phyloP scores from a whole-genome alignment of 1,140 invertebrate genomes.

The Trissolcus basalis region DNA sequence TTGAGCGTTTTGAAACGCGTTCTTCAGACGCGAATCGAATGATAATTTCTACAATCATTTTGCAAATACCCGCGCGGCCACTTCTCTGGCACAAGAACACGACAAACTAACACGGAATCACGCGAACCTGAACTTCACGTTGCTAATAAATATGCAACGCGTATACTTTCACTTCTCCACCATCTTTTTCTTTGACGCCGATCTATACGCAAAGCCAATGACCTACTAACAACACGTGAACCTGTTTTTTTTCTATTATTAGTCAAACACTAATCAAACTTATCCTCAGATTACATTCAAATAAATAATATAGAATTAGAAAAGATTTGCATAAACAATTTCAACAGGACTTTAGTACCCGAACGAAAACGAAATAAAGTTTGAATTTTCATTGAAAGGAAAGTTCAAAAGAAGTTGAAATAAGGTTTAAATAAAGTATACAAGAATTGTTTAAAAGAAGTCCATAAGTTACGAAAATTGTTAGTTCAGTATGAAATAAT shows the following conservation, averaged over 20 bases:
- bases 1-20: constrained; percentile 6
- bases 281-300: too few relatives aligned
- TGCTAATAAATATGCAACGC: constrained; percentile 64
- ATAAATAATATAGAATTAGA: too few relatives aligned
- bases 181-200: constrained; percentile 45
- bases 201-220: constrained; percentile 70
- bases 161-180: constrained; percentile 72
- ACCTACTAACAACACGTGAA: constrained; percentile 73
- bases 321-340: too few relatives aligned
- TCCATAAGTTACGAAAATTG: too few relatives aligned
- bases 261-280: background rate
- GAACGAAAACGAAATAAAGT: too few relatives aligned
- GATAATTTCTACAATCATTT: constrained; percentile 38
- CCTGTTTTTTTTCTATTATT: constrained; percentile 29
- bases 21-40: background rate
- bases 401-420: too few relatives aligned
- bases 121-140: constrained; percentile 74
- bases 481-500: too few relatives aligned
- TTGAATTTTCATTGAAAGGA: too few relatives aligned
- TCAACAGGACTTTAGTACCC: too few relatives aligned
- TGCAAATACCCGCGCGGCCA: constrained; percentile 13
- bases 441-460: too few relatives aligned
- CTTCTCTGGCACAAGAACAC: constrained; percentile 38
- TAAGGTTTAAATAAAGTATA: too few relatives aligned
- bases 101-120: constrained; percentile 60